A percentile compares a stretch with the other conserved stretches of the same genome.
These are phyloP conservation scores for Crax fasciolata DNA, from an alignment of 2,797 vertebrate genomes.

Conservation along the genomic window DNA sequence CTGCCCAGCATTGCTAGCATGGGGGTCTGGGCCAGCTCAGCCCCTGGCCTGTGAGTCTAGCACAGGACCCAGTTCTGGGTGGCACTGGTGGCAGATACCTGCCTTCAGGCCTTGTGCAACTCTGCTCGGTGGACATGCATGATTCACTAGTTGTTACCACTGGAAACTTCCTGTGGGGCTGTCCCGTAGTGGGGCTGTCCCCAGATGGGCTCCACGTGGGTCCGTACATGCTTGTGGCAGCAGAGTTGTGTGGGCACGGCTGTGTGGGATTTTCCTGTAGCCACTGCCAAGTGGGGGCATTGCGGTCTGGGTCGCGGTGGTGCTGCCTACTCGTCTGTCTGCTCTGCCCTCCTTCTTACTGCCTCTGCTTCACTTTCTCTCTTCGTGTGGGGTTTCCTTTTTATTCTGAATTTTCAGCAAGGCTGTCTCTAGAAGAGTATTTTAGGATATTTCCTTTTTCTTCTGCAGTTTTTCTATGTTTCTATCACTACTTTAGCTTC, in stretches of 20 bases:
- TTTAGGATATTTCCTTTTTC: constrained; percentile 3
- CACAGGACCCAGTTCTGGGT: background rate
- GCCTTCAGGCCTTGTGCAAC: accelerated
- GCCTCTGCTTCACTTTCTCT: background rate
- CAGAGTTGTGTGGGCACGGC: accelerated
- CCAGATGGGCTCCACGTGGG: background rate
- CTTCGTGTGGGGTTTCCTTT: background rate
- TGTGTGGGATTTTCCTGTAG: accelerated
- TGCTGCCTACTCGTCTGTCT: background rate
- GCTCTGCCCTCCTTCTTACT: background rate
- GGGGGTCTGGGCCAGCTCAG: background rate
- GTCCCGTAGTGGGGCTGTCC: background rate
- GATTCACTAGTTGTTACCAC: accelerated
- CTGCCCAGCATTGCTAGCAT: accelerated
- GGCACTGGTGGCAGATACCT: background rate
- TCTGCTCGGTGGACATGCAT: accelerated
- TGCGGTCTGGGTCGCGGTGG: accelerated
- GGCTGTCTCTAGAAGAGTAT: background rate
- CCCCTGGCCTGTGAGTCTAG: accelerated
- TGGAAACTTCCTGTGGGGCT: background rate
- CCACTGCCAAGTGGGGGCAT: accelerated
- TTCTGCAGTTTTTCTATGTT: background rate
- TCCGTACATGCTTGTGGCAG: accelerated
- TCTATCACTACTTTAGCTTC: background rate
- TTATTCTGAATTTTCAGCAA: background rate